Evolutionary conservation across 1,140 invertebrate species (phyloP), one percentile per base, ranked within the genome.

Genomic region (Drosophila truncata): DNA sequence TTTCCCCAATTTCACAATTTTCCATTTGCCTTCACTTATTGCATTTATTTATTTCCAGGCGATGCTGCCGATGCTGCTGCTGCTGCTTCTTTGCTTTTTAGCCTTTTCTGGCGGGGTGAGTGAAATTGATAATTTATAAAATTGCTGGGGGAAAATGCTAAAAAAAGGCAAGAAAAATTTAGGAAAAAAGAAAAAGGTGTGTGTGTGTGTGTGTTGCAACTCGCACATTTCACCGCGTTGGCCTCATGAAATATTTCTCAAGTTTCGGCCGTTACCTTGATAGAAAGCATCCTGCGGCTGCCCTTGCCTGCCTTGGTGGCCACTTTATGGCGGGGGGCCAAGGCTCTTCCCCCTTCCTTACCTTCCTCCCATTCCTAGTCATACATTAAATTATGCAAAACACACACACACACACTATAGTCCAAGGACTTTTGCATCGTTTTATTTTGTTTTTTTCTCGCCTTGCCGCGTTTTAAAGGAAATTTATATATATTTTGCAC

Each of bases 41-140:
- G 67, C 67, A 62, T 74, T 74, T 74, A 74, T 74, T 74, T 74
- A 73, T 64, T 79, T 67, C 58, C 60, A 25, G 41, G 62, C 62
- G 55, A 41, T 29, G 63, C 35, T 58, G 60, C 58, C 60, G n/a
- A n/a, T n/a, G n/a, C n/a, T 55, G 31, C 50, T 71, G 4, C 44
- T 27, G 25, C 16, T 6, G 4, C 25, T 66, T 23, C 52, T 59
- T 71, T 61, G 73, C 72, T 86, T 69, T 82, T 86, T 75, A 65
- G 63, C 74, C 63, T 82, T 78, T 78, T 80, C 66, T 52, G 39
- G 66, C 49, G 79, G 8, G 47, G 46, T 78, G 50, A 77, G 54
- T 83, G 80, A 87, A 87, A 87, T 87, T 87, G 80, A 88, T 87
- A 87, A 87, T 87, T 88, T 87, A 88, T 83, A 80, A 87, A 87